These are phyloP conservation scores for Archilochus colubris DNA, from an alignment of 2,113 vertebrate species.

Conservation along the genomic window DNA sequence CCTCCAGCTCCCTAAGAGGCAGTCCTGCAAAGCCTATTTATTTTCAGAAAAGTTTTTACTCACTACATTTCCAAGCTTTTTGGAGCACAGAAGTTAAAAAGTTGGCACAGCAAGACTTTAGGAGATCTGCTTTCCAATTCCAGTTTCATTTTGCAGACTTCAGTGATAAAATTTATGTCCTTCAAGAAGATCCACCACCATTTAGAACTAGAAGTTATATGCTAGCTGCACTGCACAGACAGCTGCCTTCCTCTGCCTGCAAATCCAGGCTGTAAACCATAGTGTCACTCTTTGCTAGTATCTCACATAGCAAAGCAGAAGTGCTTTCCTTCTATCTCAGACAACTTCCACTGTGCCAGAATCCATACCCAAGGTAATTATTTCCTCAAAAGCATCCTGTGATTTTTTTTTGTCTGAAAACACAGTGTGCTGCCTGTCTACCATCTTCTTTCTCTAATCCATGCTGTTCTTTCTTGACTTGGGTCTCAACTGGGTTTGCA, in stretches of 20 bases:
- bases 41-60: neutral
- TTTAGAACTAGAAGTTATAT: neutral
- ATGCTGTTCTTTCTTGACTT: neutral
- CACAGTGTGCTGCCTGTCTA: neutral
- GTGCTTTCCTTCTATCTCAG: neutral
- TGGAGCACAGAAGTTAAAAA: neutral
- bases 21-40: neutral
- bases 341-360: neutral
- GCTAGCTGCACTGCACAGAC: neutral
- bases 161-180: neutral
- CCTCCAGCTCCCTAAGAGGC: neutral
- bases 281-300: neutral
- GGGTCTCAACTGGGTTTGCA: neutral
- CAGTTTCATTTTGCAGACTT: constrained; percentile 4
- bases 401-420: neutral
- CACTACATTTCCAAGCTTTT: neutral
- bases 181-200: neutral
- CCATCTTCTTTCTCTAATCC: neutral
- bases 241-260: neutral
- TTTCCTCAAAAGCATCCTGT: neutral
- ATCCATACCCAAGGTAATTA: neutral
- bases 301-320: neutral
- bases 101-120: neutral
- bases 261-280: neutral
- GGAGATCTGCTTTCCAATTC: neutral